Percentiles rank a stretch among this genome's conserved stretches.
Evolutionary conservation across 2,888 invertebrate species (phyloP).

Genomic region (Rhamnusium bicolor): DNA sequence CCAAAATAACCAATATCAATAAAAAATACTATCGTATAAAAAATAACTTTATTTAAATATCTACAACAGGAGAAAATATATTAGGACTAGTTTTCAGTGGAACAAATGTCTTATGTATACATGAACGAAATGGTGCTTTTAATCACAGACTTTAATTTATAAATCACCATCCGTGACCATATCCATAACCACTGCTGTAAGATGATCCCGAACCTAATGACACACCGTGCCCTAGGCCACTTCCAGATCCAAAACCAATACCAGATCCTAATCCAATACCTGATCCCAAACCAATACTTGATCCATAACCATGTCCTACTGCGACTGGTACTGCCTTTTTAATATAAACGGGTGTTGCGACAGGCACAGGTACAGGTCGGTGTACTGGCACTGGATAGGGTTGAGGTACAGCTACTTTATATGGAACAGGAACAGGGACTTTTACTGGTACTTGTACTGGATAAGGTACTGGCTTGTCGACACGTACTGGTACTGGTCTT

Average conservation of each 20-base stretch:
- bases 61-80: conserved; percentile 39
- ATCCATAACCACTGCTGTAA: conserved; percentile 34
- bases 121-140: conserved; percentile 41
- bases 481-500: conserved; percentile 73
- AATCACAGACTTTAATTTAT: conserved; percentile 43
- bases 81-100: conserved; percentile 45
- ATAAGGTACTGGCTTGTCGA: conserved; percentile 73
- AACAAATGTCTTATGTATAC: conserved; percentile 45
- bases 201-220: conserved; percentile 30
- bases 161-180: conserved; percentile 32
- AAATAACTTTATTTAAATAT: conserved; percentile 22
- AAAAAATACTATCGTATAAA: neutral
- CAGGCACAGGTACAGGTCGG: conserved; percentile 72
- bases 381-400: conserved; percentile 70
- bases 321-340: conserved; percentile 56
- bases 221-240: conserved; percentile 33
- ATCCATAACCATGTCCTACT: conserved; percentile 32
- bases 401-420: conserved; percentile 65
- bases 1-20: neutral
- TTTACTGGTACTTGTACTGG: conserved; percentile 70
- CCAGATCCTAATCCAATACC: conserved; percentile 14
- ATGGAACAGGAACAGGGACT: conserved; percentile 65
- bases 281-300: neutral
- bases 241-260: conserved; percentile 13
- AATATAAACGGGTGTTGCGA: conserved; percentile 70